phyloP scores from a whole-genome alignment of 1,140 invertebrate genomes.

The Drosophila athabasca region DNA sequence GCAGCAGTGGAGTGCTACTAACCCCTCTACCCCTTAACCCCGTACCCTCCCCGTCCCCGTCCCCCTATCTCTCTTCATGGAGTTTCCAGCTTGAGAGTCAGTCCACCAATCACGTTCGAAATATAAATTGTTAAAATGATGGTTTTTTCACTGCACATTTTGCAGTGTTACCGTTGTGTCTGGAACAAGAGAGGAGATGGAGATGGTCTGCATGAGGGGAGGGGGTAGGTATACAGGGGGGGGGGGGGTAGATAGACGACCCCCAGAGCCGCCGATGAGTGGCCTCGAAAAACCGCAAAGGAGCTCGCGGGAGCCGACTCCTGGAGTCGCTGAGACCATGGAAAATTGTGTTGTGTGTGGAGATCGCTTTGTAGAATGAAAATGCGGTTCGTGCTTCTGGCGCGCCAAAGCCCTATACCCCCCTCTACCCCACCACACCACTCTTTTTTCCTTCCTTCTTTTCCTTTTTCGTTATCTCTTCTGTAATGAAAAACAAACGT shows the following conservation, averaged over 20 bases:
- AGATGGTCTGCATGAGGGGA: neutral
- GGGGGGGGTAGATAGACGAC: neutral
- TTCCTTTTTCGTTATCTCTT: neutral
- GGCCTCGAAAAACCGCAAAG: conserved; percentile 69
- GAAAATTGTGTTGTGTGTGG: conserved; percentile 57
- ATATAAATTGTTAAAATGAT: conserved; percentile 83
- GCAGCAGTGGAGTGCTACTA: conserved; percentile 48
- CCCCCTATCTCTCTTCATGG: neutral
- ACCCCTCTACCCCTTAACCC: neutral
- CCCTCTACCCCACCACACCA: too few relatives aligned
- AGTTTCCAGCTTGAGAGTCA: neutral
- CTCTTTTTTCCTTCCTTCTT: too few relatives aligned
- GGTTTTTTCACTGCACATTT: conserved; percentile 73
- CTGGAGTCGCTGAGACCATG: conserved; percentile 53
- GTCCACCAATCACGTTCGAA: conserved; percentile 81
- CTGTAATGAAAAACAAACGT: conserved; percentile 79
- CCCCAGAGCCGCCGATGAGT: neutral
- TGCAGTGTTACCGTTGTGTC: conserved; percentile 42
- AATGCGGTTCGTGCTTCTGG: conserved; percentile 73
- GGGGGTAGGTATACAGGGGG: neutral
- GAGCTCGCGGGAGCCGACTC: conserved; percentile 6
- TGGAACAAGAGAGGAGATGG: neutral
- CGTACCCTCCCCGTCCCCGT: neutral
- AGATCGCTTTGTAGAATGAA: conserved; percentile 78
- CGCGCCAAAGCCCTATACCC: conserved; percentile 21